A percentile compares a stretch with the other conserved stretches of the same genome.
Evolutionary conservation across 2,797 vertebrate genomes (phyloP).

Genomic region (Phaenicophaeus curvirostris): DNA sequence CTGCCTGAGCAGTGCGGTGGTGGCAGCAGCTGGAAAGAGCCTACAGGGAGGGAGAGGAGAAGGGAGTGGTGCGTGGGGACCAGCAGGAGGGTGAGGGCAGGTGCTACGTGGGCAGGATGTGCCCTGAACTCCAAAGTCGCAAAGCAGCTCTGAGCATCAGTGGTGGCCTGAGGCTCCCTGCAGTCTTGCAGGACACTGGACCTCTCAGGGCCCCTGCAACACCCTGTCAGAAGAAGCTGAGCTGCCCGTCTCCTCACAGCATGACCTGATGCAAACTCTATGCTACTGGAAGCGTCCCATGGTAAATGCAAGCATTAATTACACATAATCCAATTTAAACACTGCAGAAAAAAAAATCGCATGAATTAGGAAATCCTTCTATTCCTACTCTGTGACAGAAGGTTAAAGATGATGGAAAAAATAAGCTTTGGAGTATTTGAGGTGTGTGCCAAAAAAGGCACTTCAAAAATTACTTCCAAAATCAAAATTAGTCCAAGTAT

Average conservation of each 20-base stretch:
- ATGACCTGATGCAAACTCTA: background rate
- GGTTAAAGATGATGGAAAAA: background rate
- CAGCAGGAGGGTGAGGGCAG: background rate
- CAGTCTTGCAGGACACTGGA: background rate
- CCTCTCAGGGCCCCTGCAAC: background rate
- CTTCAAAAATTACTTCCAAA: background rate
- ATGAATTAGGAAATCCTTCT: background rate
- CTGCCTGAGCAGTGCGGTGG: too few relatives aligned
- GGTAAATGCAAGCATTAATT: background rate
- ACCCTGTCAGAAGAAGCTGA: rapidly evolving
- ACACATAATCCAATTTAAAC: background rate
- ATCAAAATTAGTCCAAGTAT: background rate
- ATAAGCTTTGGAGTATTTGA: background rate
- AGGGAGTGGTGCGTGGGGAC: background rate
- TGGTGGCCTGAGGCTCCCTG: background rate
- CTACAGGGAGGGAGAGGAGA: background rate
- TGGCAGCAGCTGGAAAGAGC: too few relatives aligned
- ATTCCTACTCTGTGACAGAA: background rate
- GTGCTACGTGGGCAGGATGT: background rate
- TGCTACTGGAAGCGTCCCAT: background rate
- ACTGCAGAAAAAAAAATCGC: background rate
- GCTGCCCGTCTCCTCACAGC: background rate
- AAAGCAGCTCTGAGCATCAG: background rate
- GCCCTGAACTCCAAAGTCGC: background rate
- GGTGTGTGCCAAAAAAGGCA: background rate